phyloP scores from a whole-genome alignment of 2,797 vertebrate genomes.

The Sebastes aleutianus region DNA sequence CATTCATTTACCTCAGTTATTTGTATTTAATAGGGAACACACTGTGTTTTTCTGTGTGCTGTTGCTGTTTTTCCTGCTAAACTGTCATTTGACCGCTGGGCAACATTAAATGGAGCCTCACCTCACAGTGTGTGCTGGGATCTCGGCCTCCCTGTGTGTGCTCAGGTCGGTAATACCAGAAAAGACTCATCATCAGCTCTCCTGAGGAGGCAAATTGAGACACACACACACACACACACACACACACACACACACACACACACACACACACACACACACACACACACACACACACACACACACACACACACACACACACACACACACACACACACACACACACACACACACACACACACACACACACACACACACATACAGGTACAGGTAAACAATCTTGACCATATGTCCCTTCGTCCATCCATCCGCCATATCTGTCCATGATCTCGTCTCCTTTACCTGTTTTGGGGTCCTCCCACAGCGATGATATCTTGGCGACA shows the following conservation, averaged over 20 bases:
- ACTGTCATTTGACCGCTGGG: not conserved
- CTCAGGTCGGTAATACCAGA: conserved; percentile 99
- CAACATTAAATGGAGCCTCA: conserved; percentile 73
- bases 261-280: conserved; percentile 7
- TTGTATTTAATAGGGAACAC: not conserved
- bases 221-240: conserved; percentile 15
- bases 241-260: conserved; percentile 12
- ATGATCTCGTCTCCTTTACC: conserved; percentile 74
- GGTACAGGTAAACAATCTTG: conserved; percentile 25
- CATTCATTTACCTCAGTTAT: not conserved
- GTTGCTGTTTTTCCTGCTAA: not conserved
- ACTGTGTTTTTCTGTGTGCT: not conserved
- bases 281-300: conserved; percentile 5
- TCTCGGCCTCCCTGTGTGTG: conserved; percentile 98
- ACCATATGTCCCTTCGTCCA: not conserved
- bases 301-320: conserved; percentile 23
- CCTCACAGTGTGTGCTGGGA: conserved; percentile 96
- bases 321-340: not conserved
- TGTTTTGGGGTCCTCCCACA: conserved; percentile 98
- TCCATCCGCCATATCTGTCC: not conserved
- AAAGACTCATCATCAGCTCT: conserved; percentile 99
- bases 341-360: not conserved
- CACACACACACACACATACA: conserved; percentile 11
- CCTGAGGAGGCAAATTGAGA: conserved; percentile 75
- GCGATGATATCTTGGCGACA: conserved; percentile 96